Conservation (phyloP, 2,797 vertebrate species). For the Naso thynnoides region DNA sequence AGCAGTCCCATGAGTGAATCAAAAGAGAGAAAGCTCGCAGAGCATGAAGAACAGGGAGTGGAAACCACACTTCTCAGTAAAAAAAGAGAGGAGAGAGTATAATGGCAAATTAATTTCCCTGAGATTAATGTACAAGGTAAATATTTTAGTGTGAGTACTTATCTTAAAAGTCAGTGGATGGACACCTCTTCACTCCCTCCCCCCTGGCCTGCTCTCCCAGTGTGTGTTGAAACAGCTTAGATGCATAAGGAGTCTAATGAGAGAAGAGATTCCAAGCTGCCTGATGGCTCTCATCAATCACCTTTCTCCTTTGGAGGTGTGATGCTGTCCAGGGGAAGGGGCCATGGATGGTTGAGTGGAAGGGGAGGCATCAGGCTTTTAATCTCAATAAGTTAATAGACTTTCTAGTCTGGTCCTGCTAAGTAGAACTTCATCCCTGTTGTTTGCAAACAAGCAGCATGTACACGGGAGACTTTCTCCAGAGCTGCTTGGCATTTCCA, state of each 20-base stretch:
- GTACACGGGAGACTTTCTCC: slow-evolving; percentile 43
- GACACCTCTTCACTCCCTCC: slow-evolving; percentile 37
- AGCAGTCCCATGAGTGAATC: slow-evolving; percentile 53
- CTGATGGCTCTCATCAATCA: slow-evolving; percentile 88
- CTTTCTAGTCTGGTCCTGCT: slow-evolving; percentile 68
- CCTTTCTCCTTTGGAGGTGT: slow-evolving; percentile 83
- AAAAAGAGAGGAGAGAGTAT: slow-evolving; percentile 49
- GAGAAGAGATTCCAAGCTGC: slow-evolving; percentile 83
- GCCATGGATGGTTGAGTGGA: slow-evolving; percentile 48
- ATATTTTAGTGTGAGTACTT: slow-evolving; percentile 79
- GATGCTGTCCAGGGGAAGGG: slow-evolving; percentile 64
- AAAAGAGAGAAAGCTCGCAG: slow-evolving; percentile 55
- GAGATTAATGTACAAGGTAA: slow-evolving; percentile 76
- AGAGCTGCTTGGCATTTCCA: slow-evolving; percentile 60
- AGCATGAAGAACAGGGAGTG: slow-evolving; percentile 72
- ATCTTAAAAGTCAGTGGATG: slow-evolving; percentile 73
- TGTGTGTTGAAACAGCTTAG: slow-evolving; percentile 66
- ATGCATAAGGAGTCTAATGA: slow-evolving; percentile 83
- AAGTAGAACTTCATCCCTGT: slow-evolving; percentile 70
- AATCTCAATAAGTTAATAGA: slow-evolving; percentile 89
- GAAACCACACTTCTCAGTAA: slow-evolving; percentile 52
- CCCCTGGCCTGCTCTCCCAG: slow-evolving; percentile 21
- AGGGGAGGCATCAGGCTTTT: slow-evolving; percentile 82
- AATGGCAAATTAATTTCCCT: slow-evolving; percentile 76
- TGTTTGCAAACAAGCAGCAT: slow-evolving; percentile 73